Evolutionary conservation across 2,888 invertebrate species (phyloP), one percentile per base, ranked within the genome.

Genomic region (Neoascia interrupta): DNA sequence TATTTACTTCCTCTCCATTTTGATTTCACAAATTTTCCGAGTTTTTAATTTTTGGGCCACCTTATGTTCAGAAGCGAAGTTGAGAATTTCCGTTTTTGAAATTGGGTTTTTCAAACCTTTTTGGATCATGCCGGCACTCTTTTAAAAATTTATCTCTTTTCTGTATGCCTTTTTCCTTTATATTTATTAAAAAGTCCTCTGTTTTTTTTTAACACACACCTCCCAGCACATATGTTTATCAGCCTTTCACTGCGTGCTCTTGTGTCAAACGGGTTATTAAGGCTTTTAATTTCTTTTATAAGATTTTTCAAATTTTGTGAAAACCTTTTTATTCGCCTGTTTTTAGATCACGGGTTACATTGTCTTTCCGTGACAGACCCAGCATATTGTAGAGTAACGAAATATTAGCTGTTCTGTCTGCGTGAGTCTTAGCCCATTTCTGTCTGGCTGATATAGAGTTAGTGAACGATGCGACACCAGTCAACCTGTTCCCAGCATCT

Each of bases 1-100:
- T 10, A 54, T 39, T 39, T 39, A 26, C 47, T 61, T 47, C 26
- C 37, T 36, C 28, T 47, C 47, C 60, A 47, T 47, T 61, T 61
- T 61, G 6, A 47, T 13, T 18, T 36, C 47, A 37, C 18, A 11
- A 53, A 53, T 16, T 43, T 64, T 53, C 10, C 51, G 21, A 15
- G 18, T 19, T 16, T n/a, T 5, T 2, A 26, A 10, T 11, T 13
- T 37, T 8, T 36, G 37, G 19, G 19, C 5, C 6, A 61, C 39
- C 18, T 18, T 61, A 6, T 49, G 13, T 23, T 49, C 37, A n/a
- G 61, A 61, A 23, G 41, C 41, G 31, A 63, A 63, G 4, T 51
- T 51, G 0, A 34, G 18, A 18, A 37, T 37, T 51, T 34, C 13
- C 51, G 34, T 34, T 51, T 51, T 34, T 5, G 18, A 11, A 6